Evolutionary conservation across 2,113 vertebrate genomes (phyloP).

Genomic region (Todiramphus saurophagus): DNA sequence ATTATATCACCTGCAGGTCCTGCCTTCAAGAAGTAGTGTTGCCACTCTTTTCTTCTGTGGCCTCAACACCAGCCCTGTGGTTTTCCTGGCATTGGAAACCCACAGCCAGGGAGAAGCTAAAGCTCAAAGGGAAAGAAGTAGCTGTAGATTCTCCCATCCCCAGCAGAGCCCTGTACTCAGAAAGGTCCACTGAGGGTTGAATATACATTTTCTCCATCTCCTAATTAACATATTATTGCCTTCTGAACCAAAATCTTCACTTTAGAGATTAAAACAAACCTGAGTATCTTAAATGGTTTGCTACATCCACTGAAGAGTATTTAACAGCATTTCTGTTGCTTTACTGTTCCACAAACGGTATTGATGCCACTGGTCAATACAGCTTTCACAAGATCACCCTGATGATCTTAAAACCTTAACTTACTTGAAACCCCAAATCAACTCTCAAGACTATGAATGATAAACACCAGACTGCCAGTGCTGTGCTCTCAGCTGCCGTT

Average conservation of each 20-base stretch:
- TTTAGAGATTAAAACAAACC: background rate
- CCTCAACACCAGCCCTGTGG: background rate
- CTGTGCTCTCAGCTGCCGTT: background rate
- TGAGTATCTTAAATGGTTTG: background rate
- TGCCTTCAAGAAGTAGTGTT: background rate
- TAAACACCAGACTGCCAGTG: background rate
- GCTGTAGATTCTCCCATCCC: background rate
- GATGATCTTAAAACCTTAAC: background rate
- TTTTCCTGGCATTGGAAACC: background rate
- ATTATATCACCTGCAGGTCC: background rate
- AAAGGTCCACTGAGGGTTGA: background rate
- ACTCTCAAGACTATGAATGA: background rate
- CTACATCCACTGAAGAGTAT: background rate
- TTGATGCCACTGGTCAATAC: background rate
- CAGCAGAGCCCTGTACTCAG: background rate
- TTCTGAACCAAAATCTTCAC: background rate
- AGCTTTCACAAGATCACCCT: background rate
- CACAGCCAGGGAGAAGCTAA: background rate
- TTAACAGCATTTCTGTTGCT: background rate
- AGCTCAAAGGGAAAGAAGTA: background rate
- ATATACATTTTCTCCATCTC: background rate
- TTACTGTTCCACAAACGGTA: background rate
- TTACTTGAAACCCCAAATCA: background rate
- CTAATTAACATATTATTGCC: background rate
- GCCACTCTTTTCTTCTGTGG: background rate